Base-by-base conservation (phyloP, 2,888 invertebrate genomes). In the Zootermopsis nevadensis region DNA sequence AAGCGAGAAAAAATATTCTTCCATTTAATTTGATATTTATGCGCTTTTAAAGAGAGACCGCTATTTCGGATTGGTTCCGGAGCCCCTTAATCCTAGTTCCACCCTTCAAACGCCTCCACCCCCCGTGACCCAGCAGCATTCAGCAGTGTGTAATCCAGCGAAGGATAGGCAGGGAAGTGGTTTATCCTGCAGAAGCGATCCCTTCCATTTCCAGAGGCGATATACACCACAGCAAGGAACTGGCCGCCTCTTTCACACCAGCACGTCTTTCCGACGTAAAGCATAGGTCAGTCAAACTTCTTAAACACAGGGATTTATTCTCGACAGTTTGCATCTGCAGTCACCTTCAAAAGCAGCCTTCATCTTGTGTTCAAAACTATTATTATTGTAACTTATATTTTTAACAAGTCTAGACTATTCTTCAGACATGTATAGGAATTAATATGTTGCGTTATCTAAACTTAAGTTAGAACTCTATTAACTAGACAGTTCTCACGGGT, bases 161-260 rank as follows among this genome's bases (percentile, higher is more conserved):
- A 69, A 69, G 69, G 69, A 69, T 69, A 27, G 69, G 22, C 69
- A 69, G 69, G 69, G 69, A 69, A 69, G 69, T 69, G 69, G 69
- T 69, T 69, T 69, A 69, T 69, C 69, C 33, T 69, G 69, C 69
- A 69, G 69, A 12, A 69, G 69, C 33, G 69, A 69, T 69, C 31
- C 33, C 12, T 69, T 69, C 69, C 69, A 69, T 69, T 69, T 69
- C 69, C 69, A 69, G 69, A 15, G 22, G 69, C 31, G 69, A 69
- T 69, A 69, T 69, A 69, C 30, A 69, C 12, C 69, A 31, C 31
- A 30, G 33, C 30, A 33, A 33, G 31, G 31, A 3, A 30, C 69
- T 33, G 69, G 8, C 4, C 4, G 33, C 30, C 22, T 2, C 33
- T 33, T 69, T 69, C 69, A 69, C 33, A 69, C 69, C 12, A 22